Base-by-base conservation (phyloP, 2,888 invertebrate genomes). In the Caenorhabditis panamensis region DNA sequence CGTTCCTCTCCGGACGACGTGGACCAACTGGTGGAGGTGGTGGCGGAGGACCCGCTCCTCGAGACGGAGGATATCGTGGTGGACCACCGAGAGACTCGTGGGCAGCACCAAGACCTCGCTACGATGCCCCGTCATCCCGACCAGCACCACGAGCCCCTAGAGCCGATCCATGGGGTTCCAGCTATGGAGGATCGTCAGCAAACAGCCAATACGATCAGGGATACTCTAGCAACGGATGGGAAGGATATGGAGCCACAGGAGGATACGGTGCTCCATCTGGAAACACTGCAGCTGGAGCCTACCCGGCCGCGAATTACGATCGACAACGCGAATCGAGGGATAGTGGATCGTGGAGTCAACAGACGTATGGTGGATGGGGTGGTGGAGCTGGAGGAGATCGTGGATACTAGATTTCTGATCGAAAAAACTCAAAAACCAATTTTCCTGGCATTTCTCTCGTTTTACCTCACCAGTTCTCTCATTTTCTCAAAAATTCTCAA, bases 1-100 rank as follows among this genome's bases (percentile, higher is more conserved):
- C 83, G 37, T 53, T 58, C 11, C 66, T 79, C 16, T 66, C 62
- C 11, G 79, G 64, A 56, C 62, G 73, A 63, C 64, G 72, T n/a
- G n/a, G n/a, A n/a, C n/a, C n/a, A 36, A 11, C 36, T 36, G 6
- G 6, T n/a, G 18, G 58, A 31, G 41, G 58, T 3, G 68, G 49
- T 22, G 41, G 20, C 20, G 31, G 49, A 8, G 36, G 47, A 24
- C 28, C 64, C 4, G 76, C 61, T n/a, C 22, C 62, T 2, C 51
- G 44, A 2, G 16, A 28, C 2, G 26, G 51, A 1, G 24, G 24
- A 53, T 6, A 26, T 2, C 26, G 54, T 2, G 36, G 36, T 44
- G 56, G 58, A 67, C 66, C 49, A 26, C 75, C 66, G 41, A 54
- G 47, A 24, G 61, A 54, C 22, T 56, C 58, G 22, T 56, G 64